Evolutionary conservation across 2,888 invertebrate species (phyloP).

Genomic region (Tetropium fuscum): DNA sequence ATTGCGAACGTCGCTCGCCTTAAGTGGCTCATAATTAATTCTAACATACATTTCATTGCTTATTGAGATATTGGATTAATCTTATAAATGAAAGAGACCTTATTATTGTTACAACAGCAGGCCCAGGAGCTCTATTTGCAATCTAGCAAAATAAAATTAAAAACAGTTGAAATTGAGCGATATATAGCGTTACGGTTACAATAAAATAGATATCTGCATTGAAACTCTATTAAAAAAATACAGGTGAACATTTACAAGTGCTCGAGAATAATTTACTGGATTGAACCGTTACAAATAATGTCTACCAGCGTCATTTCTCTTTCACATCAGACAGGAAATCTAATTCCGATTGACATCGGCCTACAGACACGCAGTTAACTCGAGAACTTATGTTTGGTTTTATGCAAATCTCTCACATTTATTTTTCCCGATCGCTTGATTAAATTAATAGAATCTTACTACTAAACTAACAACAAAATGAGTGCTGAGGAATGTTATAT

Average conservation of each 20-base stretch:
- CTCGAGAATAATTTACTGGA: constrained; percentile 45
- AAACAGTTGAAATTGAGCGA: too few species aligned
- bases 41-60: not conserved
- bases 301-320: constrained; percentile 43
- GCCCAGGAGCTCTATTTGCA: not conserved
- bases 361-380: constrained; percentile 50
- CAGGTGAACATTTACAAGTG: constrained; percentile 42
- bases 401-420: constrained; percentile 39
- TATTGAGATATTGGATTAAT: not conserved
- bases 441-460: constrained; percentile 49
- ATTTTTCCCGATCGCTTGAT: constrained; percentile 33
- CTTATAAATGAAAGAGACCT: not conserved
- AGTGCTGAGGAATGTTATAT: constrained; percentile 41
- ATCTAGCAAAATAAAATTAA: too few species aligned
- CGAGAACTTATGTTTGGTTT: constrained; percentile 44
- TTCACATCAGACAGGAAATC: constrained; percentile 47
- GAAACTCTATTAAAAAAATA: constrained; percentile 29
- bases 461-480: constrained; percentile 50
- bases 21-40: too few species aligned
- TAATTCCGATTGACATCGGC: constrained; percentile 53
- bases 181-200: constrained; percentile 9
- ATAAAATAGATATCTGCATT: constrained; percentile 17
- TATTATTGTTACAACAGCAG: not conserved
- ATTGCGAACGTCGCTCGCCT: too few species aligned
- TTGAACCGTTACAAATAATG: constrained; percentile 44